These are phyloP conservation scores for Asobara japonica DNA, from an alignment of 1,140 invertebrate genomes.

Conservation along the genomic window DNA sequence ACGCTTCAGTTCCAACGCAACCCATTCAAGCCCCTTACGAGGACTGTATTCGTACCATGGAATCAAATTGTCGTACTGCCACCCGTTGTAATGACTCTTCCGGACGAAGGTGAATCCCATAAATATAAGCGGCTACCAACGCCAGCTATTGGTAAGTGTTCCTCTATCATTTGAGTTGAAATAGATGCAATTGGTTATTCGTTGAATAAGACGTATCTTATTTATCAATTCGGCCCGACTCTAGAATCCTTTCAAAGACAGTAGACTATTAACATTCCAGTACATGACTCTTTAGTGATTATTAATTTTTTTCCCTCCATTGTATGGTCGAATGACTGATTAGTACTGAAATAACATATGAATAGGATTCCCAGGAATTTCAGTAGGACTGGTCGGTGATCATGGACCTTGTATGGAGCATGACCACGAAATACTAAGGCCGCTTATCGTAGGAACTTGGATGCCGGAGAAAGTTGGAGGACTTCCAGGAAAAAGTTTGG, in stretches of 20 bases:
- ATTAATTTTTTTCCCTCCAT: conserved; percentile 47
- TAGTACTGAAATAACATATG: conserved; percentile 54
- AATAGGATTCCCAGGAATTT: conserved; percentile 70
- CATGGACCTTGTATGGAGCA: conserved; percentile 83
- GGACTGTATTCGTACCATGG: conserved; percentile 93
- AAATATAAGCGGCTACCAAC: conserved; percentile 61
- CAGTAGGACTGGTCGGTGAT: conserved; percentile 66
- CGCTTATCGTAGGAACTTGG: conserved; percentile 86
- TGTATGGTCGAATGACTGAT: too few species aligned
- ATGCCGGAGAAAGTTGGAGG: conserved; percentile 86
- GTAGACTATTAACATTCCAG: too few species aligned
- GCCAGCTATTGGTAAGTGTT: conserved; percentile 58
- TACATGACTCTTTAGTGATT: conserved; percentile 19
- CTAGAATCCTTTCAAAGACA: too few species aligned
- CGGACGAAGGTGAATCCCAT: conserved; percentile 74
- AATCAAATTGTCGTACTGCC: conserved; percentile 93
- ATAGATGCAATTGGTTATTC: too few species aligned
- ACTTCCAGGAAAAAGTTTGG: conserved; percentile 80
- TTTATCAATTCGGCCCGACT: too few species aligned
- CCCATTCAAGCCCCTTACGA: conserved; percentile 86
- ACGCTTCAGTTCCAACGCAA: conserved; percentile 94
- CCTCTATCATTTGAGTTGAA: too few species aligned
- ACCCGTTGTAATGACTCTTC: conserved; percentile 86
- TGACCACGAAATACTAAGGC: conserved; percentile 82
- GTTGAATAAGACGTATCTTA: too few species aligned